Conservation (phyloP, 35 echinoderm and acorn worm species). For the Holothuria glaberrima region DNA sequence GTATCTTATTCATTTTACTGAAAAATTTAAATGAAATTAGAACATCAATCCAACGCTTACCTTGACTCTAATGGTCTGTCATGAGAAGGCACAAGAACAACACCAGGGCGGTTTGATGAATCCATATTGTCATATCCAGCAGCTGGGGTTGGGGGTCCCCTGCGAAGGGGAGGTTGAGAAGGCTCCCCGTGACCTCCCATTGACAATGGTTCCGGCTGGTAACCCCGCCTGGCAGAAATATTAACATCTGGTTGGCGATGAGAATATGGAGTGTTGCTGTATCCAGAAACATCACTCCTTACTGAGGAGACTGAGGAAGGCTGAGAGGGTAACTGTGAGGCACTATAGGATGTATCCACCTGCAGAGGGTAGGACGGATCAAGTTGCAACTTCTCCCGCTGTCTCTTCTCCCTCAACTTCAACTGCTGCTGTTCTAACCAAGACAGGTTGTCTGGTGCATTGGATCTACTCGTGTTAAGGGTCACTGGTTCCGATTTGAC, state of each 20-base stretch:
- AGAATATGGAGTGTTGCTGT: constrained; percentile 27
- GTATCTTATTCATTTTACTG: not conserved
- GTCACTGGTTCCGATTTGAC: constrained; percentile 39
- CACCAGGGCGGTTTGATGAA: not conserved
- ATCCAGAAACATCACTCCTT: constrained; percentile 25
- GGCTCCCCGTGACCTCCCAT: not conserved
- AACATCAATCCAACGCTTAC: not conserved
- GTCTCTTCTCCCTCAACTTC: constrained; percentile 54
- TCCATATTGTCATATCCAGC: constrained; percentile 50
- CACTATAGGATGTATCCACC: constrained; percentile 37
- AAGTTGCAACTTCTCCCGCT: constrained; percentile 36
- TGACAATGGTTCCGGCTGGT: not conserved
- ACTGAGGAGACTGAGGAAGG: constrained; percentile 48
- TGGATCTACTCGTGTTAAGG: not conserved
- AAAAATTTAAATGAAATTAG: not conserved
- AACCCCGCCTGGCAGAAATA: constrained; percentile 13
- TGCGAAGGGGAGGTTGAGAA: not conserved
- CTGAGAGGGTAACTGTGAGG: constrained; percentile 42
- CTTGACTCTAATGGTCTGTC: not conserved
- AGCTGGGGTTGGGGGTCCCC: constrained; percentile 45
- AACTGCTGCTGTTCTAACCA: constrained; percentile 69
- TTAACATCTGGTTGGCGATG: not conserved
- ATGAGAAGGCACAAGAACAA: not conserved
- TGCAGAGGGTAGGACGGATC: constrained; percentile 46
- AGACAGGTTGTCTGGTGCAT: constrained; percentile 29